Evolutionary conservation across 2,888 invertebrate genomes (phyloP).

Genomic region (Bombyx huttoni): DNA sequence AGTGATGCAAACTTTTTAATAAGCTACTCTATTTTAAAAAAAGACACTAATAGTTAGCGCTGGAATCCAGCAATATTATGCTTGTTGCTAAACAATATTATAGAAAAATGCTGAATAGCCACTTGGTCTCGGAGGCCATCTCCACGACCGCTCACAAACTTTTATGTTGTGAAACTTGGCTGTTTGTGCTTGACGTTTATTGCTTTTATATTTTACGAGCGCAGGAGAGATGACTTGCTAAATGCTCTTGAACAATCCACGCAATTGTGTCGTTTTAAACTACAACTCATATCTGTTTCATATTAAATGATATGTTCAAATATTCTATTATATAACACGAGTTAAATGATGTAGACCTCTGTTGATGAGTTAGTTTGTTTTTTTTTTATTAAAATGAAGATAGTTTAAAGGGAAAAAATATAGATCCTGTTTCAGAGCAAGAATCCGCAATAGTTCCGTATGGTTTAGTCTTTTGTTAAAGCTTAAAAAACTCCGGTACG

Average conservation of each 20-base stretch:
- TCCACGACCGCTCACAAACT: conserved; percentile 41
- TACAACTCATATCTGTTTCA: background rate
- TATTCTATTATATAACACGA: too few species aligned
- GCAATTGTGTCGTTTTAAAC: conserved; percentile 2
- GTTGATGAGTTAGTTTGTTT: too few species aligned
- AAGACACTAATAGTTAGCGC: background rate
- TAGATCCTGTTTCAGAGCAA: too few species aligned
- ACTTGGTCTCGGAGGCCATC: conserved; percentile 33
- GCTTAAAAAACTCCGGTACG: background rate
- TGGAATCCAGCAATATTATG: conserved; percentile 2
- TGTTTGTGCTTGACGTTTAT: conserved; percentile 61
- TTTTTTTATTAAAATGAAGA: too few species aligned
- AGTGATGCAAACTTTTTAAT: too few species aligned
- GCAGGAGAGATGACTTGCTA: conserved; percentile 33
- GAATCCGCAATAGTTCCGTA: too few species aligned
- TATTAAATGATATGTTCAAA: background rate
- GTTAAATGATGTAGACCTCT: too few species aligned
- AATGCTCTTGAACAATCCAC: conserved; percentile 29
- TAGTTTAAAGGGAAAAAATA: too few species aligned
- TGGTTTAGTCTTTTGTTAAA: background rate
- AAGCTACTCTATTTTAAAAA: too few species aligned
- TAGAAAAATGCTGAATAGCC: conserved; percentile 46
- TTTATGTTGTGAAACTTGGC: conserved; percentile 58
- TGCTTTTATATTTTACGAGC: conserved; percentile 59
- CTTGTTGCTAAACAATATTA: conserved; percentile 21